These are phyloP conservation scores for Plecturocebus donacophilus DNA, from an alignment of 2,113 vertebrate genomes.

Conservation along the genomic window DNA sequence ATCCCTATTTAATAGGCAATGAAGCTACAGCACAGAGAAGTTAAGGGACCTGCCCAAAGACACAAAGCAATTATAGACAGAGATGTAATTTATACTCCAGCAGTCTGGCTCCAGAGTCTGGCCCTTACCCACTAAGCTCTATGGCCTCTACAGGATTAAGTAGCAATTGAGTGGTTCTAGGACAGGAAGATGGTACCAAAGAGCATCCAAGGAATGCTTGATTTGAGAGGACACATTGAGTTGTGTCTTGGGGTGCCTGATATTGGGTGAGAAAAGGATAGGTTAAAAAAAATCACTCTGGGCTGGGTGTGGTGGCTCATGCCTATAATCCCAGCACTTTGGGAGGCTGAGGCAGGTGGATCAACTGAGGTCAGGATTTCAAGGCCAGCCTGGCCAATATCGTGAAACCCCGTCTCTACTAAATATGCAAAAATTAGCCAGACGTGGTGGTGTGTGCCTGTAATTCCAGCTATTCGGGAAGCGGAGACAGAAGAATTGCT, in stretches of 20 bases:
- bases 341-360: too few species aligned
- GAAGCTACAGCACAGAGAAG: neutral
- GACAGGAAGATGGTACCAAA: neutral
- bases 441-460: too few species aligned
- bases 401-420: too few species aligned
- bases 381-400: too few species aligned
- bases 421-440: too few species aligned
- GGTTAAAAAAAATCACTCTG: neutral
- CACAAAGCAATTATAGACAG: neutral
- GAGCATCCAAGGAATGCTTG: neutral
- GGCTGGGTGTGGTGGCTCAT: too few species aligned
- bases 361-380: too few species aligned
- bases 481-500: too few species aligned
- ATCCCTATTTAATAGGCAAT: neutral
- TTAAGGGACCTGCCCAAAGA: neutral
- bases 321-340: too few species aligned
- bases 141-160: neutral
- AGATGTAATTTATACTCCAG: neutral
- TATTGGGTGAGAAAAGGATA: neutral
- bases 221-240: neutral
- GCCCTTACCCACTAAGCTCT: neutral
- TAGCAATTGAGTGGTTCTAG: neutral
- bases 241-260: neutral
- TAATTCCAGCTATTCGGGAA: too few species aligned
- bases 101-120: neutral